Evolutionary conservation across 2,113 vertebrate genomes (phyloP).

Genomic region (Vulpes lagopus): DNA sequence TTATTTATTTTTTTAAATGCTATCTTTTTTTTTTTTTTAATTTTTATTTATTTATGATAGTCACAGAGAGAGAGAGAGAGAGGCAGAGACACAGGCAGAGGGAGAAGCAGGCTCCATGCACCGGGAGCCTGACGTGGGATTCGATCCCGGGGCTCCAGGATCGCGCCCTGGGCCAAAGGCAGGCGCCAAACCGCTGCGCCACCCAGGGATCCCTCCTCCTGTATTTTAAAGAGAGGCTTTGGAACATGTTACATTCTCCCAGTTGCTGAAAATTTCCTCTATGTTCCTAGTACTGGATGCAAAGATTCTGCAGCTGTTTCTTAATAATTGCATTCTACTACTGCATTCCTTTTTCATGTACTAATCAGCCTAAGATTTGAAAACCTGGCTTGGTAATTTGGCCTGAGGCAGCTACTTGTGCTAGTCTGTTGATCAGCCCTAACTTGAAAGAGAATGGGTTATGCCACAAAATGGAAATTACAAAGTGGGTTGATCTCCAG

Average conservation of each 20-base stretch:
- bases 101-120: no score
- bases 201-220: background rate
- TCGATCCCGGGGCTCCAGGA: no score
- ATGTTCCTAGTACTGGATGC: background rate
- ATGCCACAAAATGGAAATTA: constrained; percentile 23
- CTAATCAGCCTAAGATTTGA: constrained; percentile 37
- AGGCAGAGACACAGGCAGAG: no score
- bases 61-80: no score
- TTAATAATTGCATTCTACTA: constrained; percentile 50
- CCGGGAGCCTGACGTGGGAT: no score
- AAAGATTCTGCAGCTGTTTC: constrained; percentile 30
- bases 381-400: background rate
- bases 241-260: background rate
- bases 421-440: background rate
- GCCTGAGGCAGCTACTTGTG: background rate
- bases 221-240: constrained; percentile 54
- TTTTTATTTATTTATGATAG: no score
- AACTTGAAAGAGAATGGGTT: constrained; percentile 54
- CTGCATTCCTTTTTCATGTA: constrained; percentile 41
- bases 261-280: constrained; percentile 35
- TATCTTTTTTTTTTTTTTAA: no score
- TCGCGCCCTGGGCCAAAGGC: no score
- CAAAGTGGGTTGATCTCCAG: background rate
- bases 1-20: no score
- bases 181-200: no score